Conservation (phyloP, 2,888 invertebrate genomes). For the Zele albiditarsus region DNA sequence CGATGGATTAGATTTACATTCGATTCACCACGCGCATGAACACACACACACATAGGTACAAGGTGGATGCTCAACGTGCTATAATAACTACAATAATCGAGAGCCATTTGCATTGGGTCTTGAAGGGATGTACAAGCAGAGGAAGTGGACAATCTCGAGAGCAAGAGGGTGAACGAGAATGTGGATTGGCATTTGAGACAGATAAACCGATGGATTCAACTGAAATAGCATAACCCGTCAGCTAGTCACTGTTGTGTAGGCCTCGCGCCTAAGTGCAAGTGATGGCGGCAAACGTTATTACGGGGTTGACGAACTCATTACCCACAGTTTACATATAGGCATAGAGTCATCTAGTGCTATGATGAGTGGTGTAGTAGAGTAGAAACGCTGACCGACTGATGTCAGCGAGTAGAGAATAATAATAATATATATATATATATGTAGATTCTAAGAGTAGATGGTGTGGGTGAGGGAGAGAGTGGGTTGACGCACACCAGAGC, state of each 20-base stretch:
- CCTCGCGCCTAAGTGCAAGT: slow-evolving; percentile 67
- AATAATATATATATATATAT: no score
- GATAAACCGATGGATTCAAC: slow-evolving; percentile 62
- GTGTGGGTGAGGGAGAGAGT: slow-evolving; percentile 47
- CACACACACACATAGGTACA: neutral
- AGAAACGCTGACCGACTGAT: slow-evolving; percentile 68
- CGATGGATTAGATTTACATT: no score
- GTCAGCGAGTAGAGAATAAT: slow-evolving; percentile 60
- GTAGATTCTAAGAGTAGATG: slow-evolving; percentile 65
- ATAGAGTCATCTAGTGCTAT: slow-evolving; percentile 37
- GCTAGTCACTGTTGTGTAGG: slow-evolving; percentile 20
- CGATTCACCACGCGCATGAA: no score
- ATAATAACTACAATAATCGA: slow-evolving; percentile 35
- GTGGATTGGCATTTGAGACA: slow-evolving; percentile 64
- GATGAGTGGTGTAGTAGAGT: slow-evolving; percentile 20
- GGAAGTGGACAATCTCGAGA: neutral
- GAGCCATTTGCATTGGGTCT: slow-evolving; percentile 40
- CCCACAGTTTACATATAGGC: slow-evolving; percentile 68
- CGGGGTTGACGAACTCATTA: slow-evolving; percentile 72
- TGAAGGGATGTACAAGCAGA: slow-evolving; percentile 24
- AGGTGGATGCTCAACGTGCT: slow-evolving; percentile 2
- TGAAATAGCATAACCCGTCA: slow-evolving; percentile 59
- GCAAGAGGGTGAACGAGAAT: neutral
- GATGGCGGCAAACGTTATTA: slow-evolving; percentile 70
- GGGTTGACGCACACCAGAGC: neutral